Evolutionary conservation across 2,113 vertebrate genomes (phyloP), one percentile per base, ranked within the genome.

Genomic region (Microcebus tavaratra): DNA sequence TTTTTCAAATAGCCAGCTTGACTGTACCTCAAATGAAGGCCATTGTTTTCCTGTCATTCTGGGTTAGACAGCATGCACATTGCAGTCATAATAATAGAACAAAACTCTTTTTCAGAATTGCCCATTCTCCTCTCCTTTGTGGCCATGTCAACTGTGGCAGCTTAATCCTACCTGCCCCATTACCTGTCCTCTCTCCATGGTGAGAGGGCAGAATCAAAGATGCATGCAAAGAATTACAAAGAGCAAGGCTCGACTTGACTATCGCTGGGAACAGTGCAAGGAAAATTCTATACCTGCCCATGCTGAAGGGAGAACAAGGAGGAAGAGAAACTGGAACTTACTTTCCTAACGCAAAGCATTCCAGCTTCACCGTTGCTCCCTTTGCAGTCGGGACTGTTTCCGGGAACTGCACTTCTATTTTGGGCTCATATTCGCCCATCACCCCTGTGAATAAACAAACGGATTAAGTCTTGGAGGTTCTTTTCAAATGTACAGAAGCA

Each of bases 351-450:
- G 99, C 99, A 94, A 99, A 99, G 97, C 99, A 99, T 96, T 99
- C 99, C 98, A 99, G 98, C 93, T 99, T 99, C 68, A 99, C 99
- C 0, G 99, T 99, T 82, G 99, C 98, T 98, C 99, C 99, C 98
- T 99, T 99, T 6, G 99, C 99, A 36, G 99, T 99, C 0, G 99
- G 99, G 93, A 99, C 99, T 0, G 98, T 98, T 97, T 99, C 99
- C 92, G 99, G 99, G 98, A 99, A 99, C 97, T 99, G 99, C 92
- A 99, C 99, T 98, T 99, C 99, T 98, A 99, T 99, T 99, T 99
- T 99, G 85, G 99, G 99, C 97, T 99, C 99, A 2, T 99, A 99
- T 98, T 99, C 99, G 72, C 99, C 99, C 99, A 99, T 99, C 93
- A 99, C 99, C 97, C 99, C 99, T 99, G 99, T 91, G 89, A 97